Percentiles rank a stretch among this genome's conserved stretches.
Conservation (phyloP, 2,888 invertebrate species). For the Sturmia bella region DNA sequence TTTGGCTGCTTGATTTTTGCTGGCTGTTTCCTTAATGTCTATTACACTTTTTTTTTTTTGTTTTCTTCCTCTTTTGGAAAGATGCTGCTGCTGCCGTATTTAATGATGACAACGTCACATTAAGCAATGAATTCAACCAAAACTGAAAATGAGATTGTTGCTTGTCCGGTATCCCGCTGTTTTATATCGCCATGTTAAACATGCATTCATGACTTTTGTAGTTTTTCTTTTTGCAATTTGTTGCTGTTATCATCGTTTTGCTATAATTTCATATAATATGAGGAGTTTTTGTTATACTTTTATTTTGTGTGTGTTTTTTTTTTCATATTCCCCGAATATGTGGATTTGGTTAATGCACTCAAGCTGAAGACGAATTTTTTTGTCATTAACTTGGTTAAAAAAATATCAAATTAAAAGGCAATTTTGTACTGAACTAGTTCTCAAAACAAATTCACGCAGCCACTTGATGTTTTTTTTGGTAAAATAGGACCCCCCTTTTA, state of each 20-base stretch:
- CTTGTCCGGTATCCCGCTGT: slow-evolving; percentile 68
- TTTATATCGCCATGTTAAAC: slow-evolving; percentile 65
- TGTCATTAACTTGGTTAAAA: too few relatives aligned
- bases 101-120: slow-evolving; percentile 68
- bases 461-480: too few relatives aligned
- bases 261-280: slow-evolving; percentile 40
- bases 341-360: slow-evolving; percentile 27
- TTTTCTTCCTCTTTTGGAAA: slow-evolving; percentile 4
- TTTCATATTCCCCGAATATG: not conserved
- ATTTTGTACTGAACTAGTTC: too few relatives aligned
- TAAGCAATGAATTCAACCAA: slow-evolving; percentile 55
- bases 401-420: too few relatives aligned
- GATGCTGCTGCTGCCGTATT: slow-evolving; percentile 51
- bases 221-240: not conserved
- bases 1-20: slow-evolving; percentile 39
- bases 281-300: not conserved
- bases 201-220: slow-evolving; percentile 60
- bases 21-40: slow-evolving; percentile 59
- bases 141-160: slow-evolving; percentile 66
- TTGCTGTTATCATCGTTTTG: not conserved
- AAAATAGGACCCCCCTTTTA: too few relatives aligned
- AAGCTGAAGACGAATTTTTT: not conserved
- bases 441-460: too few relatives aligned
- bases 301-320: not conserved
- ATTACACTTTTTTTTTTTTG: slow-evolving; percentile 30